Conservation (phyloP, 2,113 vertebrate genomes). For the Platycercus adscitus region DNA sequence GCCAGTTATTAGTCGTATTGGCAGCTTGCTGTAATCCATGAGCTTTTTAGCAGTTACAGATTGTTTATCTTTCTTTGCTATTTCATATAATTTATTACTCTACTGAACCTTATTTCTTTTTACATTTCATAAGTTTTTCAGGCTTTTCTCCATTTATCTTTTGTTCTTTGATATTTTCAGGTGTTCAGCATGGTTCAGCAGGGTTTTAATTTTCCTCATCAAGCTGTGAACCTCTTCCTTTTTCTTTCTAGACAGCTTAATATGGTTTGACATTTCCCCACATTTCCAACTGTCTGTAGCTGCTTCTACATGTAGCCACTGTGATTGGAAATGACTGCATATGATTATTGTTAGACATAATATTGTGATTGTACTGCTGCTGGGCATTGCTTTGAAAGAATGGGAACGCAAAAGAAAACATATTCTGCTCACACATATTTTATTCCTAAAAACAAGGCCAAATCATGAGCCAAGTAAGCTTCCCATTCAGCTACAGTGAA, state of each 20-base stretch:
- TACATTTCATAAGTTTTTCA: conserved; percentile 37
- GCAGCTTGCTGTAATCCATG: background rate
- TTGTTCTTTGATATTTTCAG: conserved; percentile 52
- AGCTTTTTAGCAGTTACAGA: background rate
- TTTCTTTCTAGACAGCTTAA: conserved; percentile 39
- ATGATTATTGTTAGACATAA: conserved; percentile 46
- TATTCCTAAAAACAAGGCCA: background rate
- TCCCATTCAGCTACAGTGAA: background rate
- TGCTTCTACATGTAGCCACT: conserved; percentile 3
- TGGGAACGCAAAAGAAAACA: background rate
- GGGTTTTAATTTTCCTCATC: conserved; percentile 62
- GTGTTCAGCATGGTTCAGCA: conserved; percentile 2
- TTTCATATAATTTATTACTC: background rate
- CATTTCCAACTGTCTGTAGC: conserved; percentile 26
- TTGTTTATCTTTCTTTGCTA: conserved; percentile 6
- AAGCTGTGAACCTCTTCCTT: conserved; percentile 41
- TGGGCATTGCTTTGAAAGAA: conserved; percentile 41
- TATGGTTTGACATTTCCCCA: conserved; percentile 33
- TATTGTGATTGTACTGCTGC: conserved; percentile 41
- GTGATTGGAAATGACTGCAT: conserved; percentile 59
- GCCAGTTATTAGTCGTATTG: background rate
- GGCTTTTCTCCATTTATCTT: conserved; percentile 29
- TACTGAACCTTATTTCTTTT: conserved; percentile 6
- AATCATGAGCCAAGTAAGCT: background rate
- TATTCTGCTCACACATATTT: conserved; percentile 19